A percentile compares a stretch with the other conserved stretches of the same genome.
Evolutionary conservation across 2,888 invertebrate genomes (phyloP).

Genomic region (Rhagonycha lutea): DNA sequence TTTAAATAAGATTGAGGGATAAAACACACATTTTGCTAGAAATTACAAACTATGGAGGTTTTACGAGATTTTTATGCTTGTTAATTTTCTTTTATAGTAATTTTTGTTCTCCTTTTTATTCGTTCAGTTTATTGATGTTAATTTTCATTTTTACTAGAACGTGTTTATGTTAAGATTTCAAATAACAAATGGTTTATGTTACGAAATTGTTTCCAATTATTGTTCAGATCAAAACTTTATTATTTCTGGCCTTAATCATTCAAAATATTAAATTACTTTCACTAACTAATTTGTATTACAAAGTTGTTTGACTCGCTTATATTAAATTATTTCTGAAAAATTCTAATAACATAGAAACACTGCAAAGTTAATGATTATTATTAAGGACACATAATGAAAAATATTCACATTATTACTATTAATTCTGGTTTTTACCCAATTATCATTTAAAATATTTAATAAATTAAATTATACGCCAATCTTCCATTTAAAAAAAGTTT

Average conservation of each 20-base stretch:
- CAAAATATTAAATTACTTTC: too few relatives aligned
- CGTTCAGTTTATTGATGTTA: neutral
- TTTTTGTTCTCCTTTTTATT: neutral
- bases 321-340: too few relatives aligned
- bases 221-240: neutral
- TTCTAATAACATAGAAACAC: too few relatives aligned
- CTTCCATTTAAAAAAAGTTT: too few relatives aligned
- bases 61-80: neutral
- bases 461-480: too few relatives aligned
- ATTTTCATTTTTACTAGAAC: neutral
- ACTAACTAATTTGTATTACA: too few relatives aligned
- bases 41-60: neutral
- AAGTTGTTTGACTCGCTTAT: too few relatives aligned
- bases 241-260: neutral
- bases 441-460: too few relatives aligned
- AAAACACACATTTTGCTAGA: neutral
- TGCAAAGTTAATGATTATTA: too few relatives aligned
- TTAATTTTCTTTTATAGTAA: neutral
- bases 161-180: neutral
- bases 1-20: neutral
- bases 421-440: too few relatives aligned
- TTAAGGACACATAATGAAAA: too few relatives aligned
- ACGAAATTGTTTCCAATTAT: neutral
- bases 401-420: too few relatives aligned
- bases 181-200: neutral